Evolutionary conservation across 2,113 vertebrate genomes (phyloP).

Genomic region (Brienomyrus longianalis): DNA sequence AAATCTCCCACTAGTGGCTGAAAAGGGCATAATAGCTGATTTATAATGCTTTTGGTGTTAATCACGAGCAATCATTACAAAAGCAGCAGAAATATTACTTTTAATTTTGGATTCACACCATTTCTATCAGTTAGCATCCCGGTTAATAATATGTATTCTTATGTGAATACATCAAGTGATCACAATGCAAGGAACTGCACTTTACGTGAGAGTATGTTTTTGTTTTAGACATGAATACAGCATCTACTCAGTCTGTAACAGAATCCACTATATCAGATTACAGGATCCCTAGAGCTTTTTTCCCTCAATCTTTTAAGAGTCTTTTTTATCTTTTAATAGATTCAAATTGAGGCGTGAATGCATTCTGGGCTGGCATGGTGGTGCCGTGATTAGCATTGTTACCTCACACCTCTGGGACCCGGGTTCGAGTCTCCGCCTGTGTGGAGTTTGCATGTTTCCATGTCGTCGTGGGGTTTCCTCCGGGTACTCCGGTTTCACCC

Average conservation of each 20-base stretch:
- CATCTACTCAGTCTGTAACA: neutral
- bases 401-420: too few relatives aligned
- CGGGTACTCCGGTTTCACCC: too few relatives aligned
- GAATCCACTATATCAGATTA: neutral
- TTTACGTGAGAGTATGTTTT: neutral
- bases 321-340: neutral
- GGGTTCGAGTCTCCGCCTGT: too few relatives aligned
- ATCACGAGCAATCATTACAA: neutral
- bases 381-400: too few relatives aligned
- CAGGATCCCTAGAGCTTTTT: neutral
- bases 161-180: neutral
- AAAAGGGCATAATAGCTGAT: neutral
- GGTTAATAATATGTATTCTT: neutral
- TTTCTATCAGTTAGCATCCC: neutral
- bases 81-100: neutral
- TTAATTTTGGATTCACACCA: neutral
- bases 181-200: neutral
- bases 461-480: too few relatives aligned
- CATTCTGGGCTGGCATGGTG: too few relatives aligned
- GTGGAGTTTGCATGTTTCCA: too few relatives aligned
- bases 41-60: neutral
- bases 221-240: neutral
- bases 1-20: neutral
- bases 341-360: too few relatives aligned
- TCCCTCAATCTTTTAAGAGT: neutral